Evolutionary conservation across 1,140 invertebrate genomes (phyloP).

Genomic region (Drosophila paulistorum): DNA sequence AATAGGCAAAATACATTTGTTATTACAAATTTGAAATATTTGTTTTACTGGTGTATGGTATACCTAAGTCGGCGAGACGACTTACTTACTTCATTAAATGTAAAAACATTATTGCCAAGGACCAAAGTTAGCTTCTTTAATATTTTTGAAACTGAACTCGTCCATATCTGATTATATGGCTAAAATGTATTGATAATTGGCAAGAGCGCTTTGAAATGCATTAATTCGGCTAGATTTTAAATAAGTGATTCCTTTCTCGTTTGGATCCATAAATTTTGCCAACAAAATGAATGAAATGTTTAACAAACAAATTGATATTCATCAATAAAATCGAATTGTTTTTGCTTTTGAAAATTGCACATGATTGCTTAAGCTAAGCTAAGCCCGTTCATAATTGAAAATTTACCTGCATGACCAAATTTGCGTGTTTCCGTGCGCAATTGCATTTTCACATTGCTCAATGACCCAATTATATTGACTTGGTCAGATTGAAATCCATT

Average conservation of each 20-base stretch:
- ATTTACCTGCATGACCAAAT: background rate
- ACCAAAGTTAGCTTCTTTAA: too few species aligned
- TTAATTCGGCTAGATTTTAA: background rate
- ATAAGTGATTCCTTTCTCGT: background rate
- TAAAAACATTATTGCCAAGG: too few species aligned
- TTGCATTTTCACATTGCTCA: background rate
- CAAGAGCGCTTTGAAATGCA: too few species aligned
- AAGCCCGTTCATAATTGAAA: background rate
- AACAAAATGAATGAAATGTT: background rate
- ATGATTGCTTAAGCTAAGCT: slow-evolving; percentile 6
- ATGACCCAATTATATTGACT: slow-evolving; percentile 11
- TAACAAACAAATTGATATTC: background rate
- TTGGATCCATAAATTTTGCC: background rate
- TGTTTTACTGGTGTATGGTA: too few species aligned
- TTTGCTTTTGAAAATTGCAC: background rate
- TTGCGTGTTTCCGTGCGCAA: background rate
- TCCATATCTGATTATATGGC: too few species aligned
- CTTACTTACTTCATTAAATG: too few species aligned
- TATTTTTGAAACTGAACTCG: too few species aligned
- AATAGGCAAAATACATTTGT: too few species aligned
- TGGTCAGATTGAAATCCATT: background rate
- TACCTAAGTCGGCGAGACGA: too few species aligned
- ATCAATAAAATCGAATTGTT: slow-evolving; percentile 9
- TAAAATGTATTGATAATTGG: too few species aligned
- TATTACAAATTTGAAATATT: too few species aligned